Base-by-base conservation (phyloP, 2,113 vertebrate species). In the Myiagra hebetior region DNA sequence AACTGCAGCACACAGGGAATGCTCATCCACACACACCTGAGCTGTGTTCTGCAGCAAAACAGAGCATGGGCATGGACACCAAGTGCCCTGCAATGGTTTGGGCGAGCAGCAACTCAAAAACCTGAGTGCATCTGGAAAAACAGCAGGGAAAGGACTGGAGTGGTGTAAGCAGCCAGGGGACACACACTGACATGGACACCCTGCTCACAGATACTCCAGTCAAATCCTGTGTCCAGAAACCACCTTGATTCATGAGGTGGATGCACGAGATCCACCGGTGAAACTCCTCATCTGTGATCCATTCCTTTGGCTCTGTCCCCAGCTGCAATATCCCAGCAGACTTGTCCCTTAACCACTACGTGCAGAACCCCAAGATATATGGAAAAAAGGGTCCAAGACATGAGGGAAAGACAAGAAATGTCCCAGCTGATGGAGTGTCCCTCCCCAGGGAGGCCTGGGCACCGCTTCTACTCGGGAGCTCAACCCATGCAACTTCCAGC, bases 301-400 rank as follows among this genome's bases (percentile, higher is more conserved):
- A 21, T 30, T 67, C 65, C 39, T 57, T 64, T 30, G 55, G 35
- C 72, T 89, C 67, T 39, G 21, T 30, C 41, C 68, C 64, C 73
- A 57, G 50, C 28, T 78, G 46, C 55, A 79, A 0, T 5, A 41
- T 8, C 63, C 64, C 57, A 70, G 35, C 21, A 89, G 33, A 56
- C 14, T 22, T 0, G 0, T 10, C 59, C 67, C 13, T 11, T 44
- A 47, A 73, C 28, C 62, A 3, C 9, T 13, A 4, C 0, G 7
- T 20, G 7, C 30, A 60, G 31, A 30, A 42, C 16, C 28, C 10
- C 46, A 23, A 17, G 6, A 47, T 35, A 28, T 7, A 18, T 3
- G 39, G 20, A 52, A 65, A 87, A 87, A 50, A 6, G 0, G 18
- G 20, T 21, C 30, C 23, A 30, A 41, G 55, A 53, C 13, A 13